Conservation (phyloP, 2,888 invertebrate species). For the Ormyrus pomaceus region DNA sequence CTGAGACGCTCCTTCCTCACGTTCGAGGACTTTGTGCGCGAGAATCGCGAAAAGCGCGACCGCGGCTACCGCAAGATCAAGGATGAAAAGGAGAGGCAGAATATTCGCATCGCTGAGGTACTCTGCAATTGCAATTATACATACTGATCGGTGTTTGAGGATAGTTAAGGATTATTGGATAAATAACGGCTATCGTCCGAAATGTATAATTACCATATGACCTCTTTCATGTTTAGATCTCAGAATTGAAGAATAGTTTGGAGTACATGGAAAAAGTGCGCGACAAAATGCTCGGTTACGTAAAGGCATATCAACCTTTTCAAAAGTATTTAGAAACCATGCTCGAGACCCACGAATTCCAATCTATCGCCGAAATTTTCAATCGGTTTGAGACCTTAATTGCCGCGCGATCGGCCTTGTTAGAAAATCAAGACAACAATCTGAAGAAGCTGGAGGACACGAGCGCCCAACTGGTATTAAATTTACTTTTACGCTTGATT, state of each 20-base stretch:
- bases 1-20: conserved; percentile 80
- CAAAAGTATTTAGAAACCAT: conserved; percentile 80
- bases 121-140: not conserved
- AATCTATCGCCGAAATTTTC: conserved; percentile 80
- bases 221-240: conserved; percentile 68
- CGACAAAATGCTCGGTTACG: conserved; percentile 79
- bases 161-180: too few relatives aligned
- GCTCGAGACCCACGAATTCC: conserved; percentile 78
- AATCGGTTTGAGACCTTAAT: conserved; percentile 81
- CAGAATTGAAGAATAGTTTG: conserved; percentile 76
- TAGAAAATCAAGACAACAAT: conserved; percentile 78
- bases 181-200: too few relatives aligned
- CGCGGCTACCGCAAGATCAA: conserved; percentile 79
- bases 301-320: conserved; percentile 79
- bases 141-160: too few relatives aligned
- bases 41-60: conserved; percentile 81
- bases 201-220: not conserved
- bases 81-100: conserved; percentile 77
- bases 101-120: conserved; percentile 71
- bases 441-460: conserved; percentile 79
- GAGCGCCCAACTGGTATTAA: conserved; percentile 77
- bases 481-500: too few relatives aligned
- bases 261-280: conserved; percentile 77
- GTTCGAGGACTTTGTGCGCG: conserved; percentile 81
- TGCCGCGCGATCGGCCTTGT: conserved; percentile 79